Evolutionary conservation across 2,113 vertebrate species (phyloP), one percentile per base, ranked within the genome.

Genomic region (Embiotoca jacksoni): DNA sequence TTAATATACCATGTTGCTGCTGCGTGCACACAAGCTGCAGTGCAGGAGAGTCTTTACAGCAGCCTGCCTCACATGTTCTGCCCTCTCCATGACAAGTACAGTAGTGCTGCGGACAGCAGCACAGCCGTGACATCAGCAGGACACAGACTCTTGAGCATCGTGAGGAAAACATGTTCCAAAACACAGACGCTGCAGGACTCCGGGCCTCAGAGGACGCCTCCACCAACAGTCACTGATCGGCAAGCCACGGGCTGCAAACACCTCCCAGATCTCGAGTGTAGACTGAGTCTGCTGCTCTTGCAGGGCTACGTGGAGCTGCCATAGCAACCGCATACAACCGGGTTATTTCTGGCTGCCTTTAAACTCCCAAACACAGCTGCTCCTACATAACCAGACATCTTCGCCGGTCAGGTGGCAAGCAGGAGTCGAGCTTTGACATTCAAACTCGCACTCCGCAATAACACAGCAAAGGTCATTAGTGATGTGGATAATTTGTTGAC

Each of bases 361-460:
- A 53, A 83, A 82, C 80, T 82, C 79, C 75, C 89, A 89, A 91
- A 91, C 86, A 84, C 88, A 89, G 88, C 88, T 87, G 89, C 88
- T 91, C 36, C 74, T 72, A 74, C 87, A 82, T 39, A 71, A 75
- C 41, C 83, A 83, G 74, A 80, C 80, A 79, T 77, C 64, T 80
- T 74, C 82, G 54, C 57, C 13, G 47, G 57, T 66, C 78, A 85
- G 75, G 82, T 44, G 74, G 59, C 23, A 82, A 61, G 59, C 60
- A 49, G 63, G 32, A 67, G 82, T 88, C 63, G 66, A 39, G 72
- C 68, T 57, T 44, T 86, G 82, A 88, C 80, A 86, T 91, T 90
- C 65, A 80, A 65, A 62, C 65, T 58, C 66, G 13, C 66, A 74
- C 41, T 46, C 13, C 30, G 69, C 65, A 78, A 80, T 61, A 81